These are phyloP conservation scores for Tolmerus cingulatus DNA, from an alignment of 2,888 invertebrate genomes.

Conservation along the genomic window DNA sequence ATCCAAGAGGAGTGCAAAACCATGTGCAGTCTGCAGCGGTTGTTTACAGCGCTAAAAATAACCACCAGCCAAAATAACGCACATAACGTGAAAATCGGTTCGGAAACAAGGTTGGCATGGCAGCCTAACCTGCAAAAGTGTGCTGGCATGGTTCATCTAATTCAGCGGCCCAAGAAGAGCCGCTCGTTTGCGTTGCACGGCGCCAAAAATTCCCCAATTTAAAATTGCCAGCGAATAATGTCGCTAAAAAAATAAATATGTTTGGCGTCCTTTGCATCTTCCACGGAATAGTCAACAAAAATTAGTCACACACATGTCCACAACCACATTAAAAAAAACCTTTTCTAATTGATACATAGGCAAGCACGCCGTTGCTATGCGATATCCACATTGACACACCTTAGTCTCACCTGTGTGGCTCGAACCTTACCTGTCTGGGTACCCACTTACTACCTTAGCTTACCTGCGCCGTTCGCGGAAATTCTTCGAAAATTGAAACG, in stretches of 20 bases:
- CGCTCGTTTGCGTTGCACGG: not conserved
- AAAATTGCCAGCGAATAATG: not conserved
- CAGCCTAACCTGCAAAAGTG: constrained; percentile 5
- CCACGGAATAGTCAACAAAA: not conserved
- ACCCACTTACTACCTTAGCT: not conserved
- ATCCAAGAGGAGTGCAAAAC: not conserved
- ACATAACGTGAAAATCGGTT: not conserved
- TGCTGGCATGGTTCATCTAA: not conserved
- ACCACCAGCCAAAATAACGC: not conserved
- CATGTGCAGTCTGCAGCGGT: constrained; percentile 3
- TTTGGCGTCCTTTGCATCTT: not conserved
- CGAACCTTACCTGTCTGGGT: not conserved
- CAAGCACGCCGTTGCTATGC: not conserved
- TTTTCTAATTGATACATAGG: not conserved
- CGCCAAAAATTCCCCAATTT: not conserved
- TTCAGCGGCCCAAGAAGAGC: not conserved
- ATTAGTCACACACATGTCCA: not conserved
- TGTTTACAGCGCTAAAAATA: constrained; percentile 29
- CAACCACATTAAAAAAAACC: not conserved
- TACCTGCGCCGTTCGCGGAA: not conserved
- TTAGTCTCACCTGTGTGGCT: not conserved
- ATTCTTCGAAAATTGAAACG: not conserved
- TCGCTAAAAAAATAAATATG: not conserved
- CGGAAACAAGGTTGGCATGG: constrained; percentile 18
- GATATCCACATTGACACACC: not conserved